A percentile compares a stretch with the other conserved stretches of the same genome.
Conservation (phyloP, 2,113 vertebrate species). For the Rhagologus leucostigma region DNA sequence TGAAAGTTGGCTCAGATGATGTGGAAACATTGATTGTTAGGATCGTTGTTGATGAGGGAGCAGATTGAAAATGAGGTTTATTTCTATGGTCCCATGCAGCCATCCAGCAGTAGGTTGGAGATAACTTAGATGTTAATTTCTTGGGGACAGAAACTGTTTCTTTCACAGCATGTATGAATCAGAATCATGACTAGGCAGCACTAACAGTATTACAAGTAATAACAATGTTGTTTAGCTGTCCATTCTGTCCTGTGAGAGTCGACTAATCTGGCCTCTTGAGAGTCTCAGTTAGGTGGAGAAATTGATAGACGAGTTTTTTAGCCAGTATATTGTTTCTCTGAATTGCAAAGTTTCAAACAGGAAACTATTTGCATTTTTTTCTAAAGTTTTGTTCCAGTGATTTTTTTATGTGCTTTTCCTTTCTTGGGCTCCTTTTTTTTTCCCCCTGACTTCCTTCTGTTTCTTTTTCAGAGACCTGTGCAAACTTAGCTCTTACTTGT, state of each 20-base stretch:
- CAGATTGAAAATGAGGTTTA: neutral
- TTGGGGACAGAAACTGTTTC: neutral
- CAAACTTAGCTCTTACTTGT: neutral
- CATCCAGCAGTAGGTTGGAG: neutral
- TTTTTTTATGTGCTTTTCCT: neutral
- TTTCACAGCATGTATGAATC: neutral
- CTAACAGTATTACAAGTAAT: neutral
- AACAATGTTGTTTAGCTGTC: neutral
- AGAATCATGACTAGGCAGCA: neutral
- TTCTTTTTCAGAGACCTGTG: neutral
- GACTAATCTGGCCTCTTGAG: neutral
- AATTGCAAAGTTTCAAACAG: neutral
- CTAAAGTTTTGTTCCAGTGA: neutral
- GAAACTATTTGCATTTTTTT: neutral
- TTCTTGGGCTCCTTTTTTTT: neutral
- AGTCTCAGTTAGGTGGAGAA: neutral
- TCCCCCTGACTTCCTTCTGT: fast-evolving
- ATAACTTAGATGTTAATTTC: neutral
- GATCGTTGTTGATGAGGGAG: neutral
- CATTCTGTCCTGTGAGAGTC: neutral
- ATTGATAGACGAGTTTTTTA: neutral
- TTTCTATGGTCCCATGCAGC: neutral
- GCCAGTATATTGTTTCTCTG: neutral
- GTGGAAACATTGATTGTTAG: neutral
- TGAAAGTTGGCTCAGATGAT: neutral